Evolutionary conservation across 2,888 invertebrate species (phyloP), one percentile per base, ranked within the genome.

Genomic region (Pyralis farinalis): DNA sequence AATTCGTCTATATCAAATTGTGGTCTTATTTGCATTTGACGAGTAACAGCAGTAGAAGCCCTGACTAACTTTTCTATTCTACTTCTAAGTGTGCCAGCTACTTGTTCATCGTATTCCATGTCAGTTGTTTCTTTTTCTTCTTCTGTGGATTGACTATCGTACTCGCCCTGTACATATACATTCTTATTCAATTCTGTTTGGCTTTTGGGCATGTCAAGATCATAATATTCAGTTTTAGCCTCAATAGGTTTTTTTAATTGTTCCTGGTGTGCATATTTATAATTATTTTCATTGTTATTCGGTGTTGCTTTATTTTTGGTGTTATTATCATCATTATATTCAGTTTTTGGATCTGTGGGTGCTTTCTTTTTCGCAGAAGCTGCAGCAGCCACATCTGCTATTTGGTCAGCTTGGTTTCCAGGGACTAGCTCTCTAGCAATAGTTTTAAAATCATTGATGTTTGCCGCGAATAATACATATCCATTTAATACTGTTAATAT

Each of bases 381-480:
- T 30, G 8, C 5, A 0, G 43, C 10, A 0, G 65, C 63, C 3
- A 71, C 47, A 0, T 55, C 46, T 0, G 62, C 49, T 1, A 77
- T 38, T 50, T 70, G 53, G 0, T 64, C 49, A 0, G 63, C 69
- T 1, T 73, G 35, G 3, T 55, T 40, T 20, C 53, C 51, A 0
- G 75, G 68, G 0, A 63, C 53, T 1, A 72, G 52, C 44, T 70
- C 64, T 10, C 60, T 66, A 0, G 71, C 73, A 37, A 80, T 42
- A 0, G 37, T 46, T 30, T 51, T 52, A 22, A 80, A 69, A 10
- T 78, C 78, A 0, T 75, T 66, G 1, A 66, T 22, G 10, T 78
- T 70, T 0, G 64, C 71, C 2, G 74, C 63, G 0, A 77, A 41
- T 0, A 78, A 32, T 0, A 73, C 65, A 20, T 63, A 51, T 5